phyloP scores from a whole-genome alignment of 1,140 invertebrate genomes.

The Olivierus martensii region DNA sequence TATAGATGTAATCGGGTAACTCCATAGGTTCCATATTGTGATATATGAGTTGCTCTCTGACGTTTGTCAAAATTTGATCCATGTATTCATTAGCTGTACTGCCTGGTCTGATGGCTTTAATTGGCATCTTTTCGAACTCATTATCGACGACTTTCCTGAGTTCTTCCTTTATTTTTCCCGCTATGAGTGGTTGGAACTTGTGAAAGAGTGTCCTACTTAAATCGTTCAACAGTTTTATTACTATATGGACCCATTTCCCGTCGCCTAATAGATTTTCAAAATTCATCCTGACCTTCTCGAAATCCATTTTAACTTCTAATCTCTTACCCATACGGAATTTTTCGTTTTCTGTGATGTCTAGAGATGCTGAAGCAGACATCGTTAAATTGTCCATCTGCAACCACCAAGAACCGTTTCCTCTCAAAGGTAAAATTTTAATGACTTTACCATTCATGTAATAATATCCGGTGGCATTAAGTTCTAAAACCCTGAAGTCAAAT shows the following conservation, averaged over 20 bases:
- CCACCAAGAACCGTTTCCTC: constrained; percentile 10
- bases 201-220: neutral
- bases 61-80: constrained; percentile 12
- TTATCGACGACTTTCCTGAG: constrained; percentile 9
- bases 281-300: constrained; percentile 7
- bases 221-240: constrained; percentile 7
- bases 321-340: constrained; percentile 6
- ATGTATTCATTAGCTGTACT: constrained; percentile 12
- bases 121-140: constrained; percentile 11
- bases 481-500: constrained; percentile 1
- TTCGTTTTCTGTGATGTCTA: neutral
- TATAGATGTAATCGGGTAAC: constrained; percentile 5
- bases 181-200: neutral
- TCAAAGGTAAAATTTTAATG: constrained; percentile 10
- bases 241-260: constrained; percentile 11
- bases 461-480: constrained; percentile 1
- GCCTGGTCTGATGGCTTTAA: constrained; percentile 12
- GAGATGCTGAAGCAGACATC: constrained; percentile 6
- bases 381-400: constrained; percentile 10
- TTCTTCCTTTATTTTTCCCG: constrained; percentile 7
- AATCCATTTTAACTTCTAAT: constrained; percentile 12
- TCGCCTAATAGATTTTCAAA: constrained; percentile 14
- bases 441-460: constrained; percentile 11
- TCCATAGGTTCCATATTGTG: constrained; percentile 9
- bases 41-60: constrained; percentile 4